Conservation (phyloP, 2,797 vertebrate genomes). For the Calcarius lapponicus region DNA sequence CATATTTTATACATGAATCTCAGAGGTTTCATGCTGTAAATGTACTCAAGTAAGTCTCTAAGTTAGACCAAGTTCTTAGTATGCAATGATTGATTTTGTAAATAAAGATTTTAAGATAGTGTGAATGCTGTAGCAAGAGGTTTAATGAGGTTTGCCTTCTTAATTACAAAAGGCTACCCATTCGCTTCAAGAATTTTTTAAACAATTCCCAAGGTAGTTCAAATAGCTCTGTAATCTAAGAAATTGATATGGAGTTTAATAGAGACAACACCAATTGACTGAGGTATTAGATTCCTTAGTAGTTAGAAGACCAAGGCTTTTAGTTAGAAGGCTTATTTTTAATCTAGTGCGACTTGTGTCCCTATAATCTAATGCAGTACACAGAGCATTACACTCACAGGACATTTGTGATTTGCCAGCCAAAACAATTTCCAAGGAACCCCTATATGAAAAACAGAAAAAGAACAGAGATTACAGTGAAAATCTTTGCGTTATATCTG, state of each 20-base stretch:
- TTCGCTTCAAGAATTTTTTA: neutral
- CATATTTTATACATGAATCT: neutral
- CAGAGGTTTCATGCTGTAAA: neutral
- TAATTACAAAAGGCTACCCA: conserved; percentile 21
- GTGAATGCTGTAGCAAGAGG: neutral
- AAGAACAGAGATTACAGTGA: neutral
- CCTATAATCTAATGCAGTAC: neutral
- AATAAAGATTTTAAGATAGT: conserved; percentile 16
- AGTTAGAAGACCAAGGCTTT: neutral
- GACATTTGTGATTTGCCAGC: neutral
- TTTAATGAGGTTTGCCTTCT: conserved; percentile 31
- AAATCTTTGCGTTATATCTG: neutral
- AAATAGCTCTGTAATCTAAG: conserved; percentile 15
- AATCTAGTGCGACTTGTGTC: neutral
- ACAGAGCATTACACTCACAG: neutral
- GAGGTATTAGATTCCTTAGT: neutral
- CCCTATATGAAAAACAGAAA: neutral
- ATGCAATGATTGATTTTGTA: conserved; percentile 16
- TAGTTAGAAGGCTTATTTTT: conserved; percentile 18
- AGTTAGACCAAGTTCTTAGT: neutral
- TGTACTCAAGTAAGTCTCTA: neutral
- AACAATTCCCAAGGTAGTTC: neutral
- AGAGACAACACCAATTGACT: neutral
- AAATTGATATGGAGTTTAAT: conserved; percentile 34
- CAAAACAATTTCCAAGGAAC: neutral